phyloP scores from a whole-genome alignment of 1,140 invertebrate genomes.

The Drepana arcuata region DNA sequence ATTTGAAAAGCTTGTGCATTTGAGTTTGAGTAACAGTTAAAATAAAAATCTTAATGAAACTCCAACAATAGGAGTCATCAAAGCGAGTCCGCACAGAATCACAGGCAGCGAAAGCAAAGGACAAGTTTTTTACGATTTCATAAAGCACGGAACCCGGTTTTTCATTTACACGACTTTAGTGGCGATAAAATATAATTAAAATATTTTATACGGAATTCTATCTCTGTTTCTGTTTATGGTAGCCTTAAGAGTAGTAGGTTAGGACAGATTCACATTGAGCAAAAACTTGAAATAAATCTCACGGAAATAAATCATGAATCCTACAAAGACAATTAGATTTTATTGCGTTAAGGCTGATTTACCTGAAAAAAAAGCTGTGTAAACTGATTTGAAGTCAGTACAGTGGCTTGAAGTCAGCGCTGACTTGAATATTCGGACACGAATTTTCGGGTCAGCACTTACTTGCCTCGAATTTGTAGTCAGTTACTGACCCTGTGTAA shows the following conservation, averaged over 20 bases:
- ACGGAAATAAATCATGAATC: too few relatives aligned
- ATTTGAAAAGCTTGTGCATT: too few relatives aligned
- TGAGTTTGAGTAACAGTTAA: too few relatives aligned
- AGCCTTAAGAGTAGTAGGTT: conserved; percentile 37
- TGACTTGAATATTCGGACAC: too few relatives aligned
- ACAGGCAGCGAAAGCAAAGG: conserved; percentile 22
- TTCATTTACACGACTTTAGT: conserved; percentile 66
- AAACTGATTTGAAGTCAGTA: not conserved
- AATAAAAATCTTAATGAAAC: too few relatives aligned
- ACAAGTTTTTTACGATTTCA: conserved; percentile 66
- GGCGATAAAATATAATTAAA: conserved; percentile 67
- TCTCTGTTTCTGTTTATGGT: conserved; percentile 24
- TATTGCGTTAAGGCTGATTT: not conserved
- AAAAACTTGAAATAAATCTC: not conserved
- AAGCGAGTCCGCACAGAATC: too few relatives aligned
- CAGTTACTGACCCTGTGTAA: too few relatives aligned
- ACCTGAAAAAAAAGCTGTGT: not conserved
- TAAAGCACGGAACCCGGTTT: conserved; percentile 53
- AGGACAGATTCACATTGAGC: conserved; percentile 24
- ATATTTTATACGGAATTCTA: conserved; percentile 56
- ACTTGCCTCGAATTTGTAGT: too few relatives aligned
- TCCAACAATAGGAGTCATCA: too few relatives aligned
- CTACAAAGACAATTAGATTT: not conserved
- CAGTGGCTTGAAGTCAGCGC: too few relatives aligned
- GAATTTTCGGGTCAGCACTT: too few relatives aligned